Conservation (phyloP, 2,113 vertebrate species). For the Cairina moschata region DNA sequence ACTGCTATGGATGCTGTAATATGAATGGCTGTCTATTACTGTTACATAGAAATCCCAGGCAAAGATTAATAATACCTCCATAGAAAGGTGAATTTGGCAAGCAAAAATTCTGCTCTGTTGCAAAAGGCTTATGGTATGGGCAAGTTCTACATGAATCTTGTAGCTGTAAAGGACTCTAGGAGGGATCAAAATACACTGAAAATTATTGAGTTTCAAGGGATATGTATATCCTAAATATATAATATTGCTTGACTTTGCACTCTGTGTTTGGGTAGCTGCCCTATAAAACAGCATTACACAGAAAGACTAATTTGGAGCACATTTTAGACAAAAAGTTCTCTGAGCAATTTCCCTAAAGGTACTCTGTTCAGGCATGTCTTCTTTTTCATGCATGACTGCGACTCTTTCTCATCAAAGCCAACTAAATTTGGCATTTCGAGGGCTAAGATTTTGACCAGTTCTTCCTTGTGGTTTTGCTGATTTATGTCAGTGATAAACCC, state of each 20-base stretch:
- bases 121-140: neutral
- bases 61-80: neutral
- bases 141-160: neutral
- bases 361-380: neutral
- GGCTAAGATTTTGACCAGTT: constrained; percentile 19
- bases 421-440: constrained; percentile 37
- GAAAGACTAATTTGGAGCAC: neutral
- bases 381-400: neutral
- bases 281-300: neutral
- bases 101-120: neutral
- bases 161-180: neutral
- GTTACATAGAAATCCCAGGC: neutral
- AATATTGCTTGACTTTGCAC: neutral
- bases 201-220: neutral
- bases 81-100: neutral
- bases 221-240: too few species aligned
- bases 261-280: neutral
- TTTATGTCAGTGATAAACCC: constrained; percentile 31
- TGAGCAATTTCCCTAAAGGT: constrained; percentile 3
- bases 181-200: neutral
- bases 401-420: neutral
- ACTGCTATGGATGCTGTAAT: neutral
- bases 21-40: neutral
- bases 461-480: constrained; percentile 29
- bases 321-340: neutral